A percentile compares a stretch with the other conserved stretches of the same genome.
phyloP scores from a whole-genome alignment of 1,140 invertebrate species.

The Trachymyrmex septentrionalis region DNA sequence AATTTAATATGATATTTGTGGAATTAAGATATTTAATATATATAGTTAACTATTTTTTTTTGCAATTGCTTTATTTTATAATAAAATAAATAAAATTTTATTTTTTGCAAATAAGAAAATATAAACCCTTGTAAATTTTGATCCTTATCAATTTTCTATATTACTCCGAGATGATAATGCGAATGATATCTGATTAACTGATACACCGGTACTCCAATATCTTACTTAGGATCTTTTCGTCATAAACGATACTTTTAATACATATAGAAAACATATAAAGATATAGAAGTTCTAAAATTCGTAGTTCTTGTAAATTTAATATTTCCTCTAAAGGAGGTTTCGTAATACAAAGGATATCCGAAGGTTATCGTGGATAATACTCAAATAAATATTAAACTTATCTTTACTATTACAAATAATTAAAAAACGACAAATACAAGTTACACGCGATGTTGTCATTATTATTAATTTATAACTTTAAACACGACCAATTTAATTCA shows the following conservation, averaged over 20 bases:
- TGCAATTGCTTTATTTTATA: neutral
- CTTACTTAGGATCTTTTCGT: neutral
- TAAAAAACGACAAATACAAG: no score
- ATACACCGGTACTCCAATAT: no score
- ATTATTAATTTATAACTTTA: neutral
- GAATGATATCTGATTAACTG: neutral
- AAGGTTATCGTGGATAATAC: neutral
- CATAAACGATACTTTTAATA: neutral
- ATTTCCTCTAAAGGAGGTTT: neutral
- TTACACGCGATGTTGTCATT: no score
- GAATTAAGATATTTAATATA: neutral
- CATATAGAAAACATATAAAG: neutral
- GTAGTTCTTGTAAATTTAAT: slow-evolving; percentile 22
- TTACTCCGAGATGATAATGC: neutral
- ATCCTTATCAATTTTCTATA: slow-evolving; percentile 15
- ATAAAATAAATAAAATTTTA: neutral
- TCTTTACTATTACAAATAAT: no score
- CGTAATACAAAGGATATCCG: neutral
- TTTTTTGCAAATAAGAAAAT: neutral
- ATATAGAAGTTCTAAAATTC: slow-evolving; percentile 22
- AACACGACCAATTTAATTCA: no score
- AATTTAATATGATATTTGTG: neutral
- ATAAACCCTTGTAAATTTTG: slow-evolving; percentile 11
- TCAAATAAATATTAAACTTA: neutral
- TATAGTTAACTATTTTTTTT: slow-evolving; percentile 1